Conservation (phyloP, 2,113 vertebrate species). For the Oncorhynchus tshawytscha region DNA sequence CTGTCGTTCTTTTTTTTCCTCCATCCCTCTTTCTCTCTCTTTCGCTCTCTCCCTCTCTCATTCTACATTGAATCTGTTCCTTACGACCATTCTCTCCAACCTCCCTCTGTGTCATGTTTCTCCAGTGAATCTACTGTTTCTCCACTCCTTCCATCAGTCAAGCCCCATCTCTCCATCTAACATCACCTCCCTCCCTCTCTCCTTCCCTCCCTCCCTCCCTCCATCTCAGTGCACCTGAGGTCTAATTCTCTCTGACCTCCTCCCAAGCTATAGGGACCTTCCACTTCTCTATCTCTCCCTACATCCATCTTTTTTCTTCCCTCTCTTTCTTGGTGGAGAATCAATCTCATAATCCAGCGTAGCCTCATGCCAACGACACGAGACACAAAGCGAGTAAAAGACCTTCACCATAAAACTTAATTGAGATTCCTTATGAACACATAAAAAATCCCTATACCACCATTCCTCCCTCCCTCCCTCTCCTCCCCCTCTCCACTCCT, state of each 20-base stretch:
- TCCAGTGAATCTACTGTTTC: background rate
- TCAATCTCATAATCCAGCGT: background rate
- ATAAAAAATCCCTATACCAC: constrained; percentile 19
- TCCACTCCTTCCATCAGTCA: background rate
- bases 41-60: background rate
- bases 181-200: background rate
- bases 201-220: constrained; percentile 13
- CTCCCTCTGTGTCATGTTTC: background rate
- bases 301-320: background rate
- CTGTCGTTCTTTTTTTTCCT: background rate
- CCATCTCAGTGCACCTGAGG: constrained; percentile 14
- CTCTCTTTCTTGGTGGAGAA: background rate
- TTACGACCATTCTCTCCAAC: background rate
- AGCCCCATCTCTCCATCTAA: background rate
- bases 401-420: constrained; percentile 16
- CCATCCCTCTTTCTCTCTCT: background rate
- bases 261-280: background rate
- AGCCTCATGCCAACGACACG: background rate
- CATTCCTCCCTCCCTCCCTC: background rate
- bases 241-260: constrained; percentile 7
- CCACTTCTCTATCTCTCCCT: background rate
- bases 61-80: background rate
- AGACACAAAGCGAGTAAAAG: constrained; percentile 18
- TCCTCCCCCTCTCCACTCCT: background rate
- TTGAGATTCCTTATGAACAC: constrained; percentile 36